Evolutionary conservation across 1,140 invertebrate species (phyloP), one percentile per base, ranked within the genome.

Genomic region (Apis cerana): DNA sequence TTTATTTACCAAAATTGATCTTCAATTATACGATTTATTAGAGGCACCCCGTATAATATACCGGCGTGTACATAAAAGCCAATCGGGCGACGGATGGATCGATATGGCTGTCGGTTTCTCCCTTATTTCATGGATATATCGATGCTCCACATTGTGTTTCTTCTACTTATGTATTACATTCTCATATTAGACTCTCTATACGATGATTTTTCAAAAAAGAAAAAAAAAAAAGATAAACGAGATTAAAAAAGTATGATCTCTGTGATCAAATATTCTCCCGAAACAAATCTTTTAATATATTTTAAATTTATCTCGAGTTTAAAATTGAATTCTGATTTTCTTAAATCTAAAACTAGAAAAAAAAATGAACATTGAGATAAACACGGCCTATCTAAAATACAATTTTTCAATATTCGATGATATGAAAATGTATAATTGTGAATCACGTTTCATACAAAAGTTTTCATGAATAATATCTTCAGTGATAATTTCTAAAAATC

Each of bases 61-160:
- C n/a, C 33, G 19, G 58, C 71, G 50, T 52, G 61, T 76, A 76
- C 43, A 72, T 82, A 65, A 85, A 85, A 85, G 83, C 72, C 72
- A 84, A 84, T 84, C 79, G 79, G 50, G 67, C 65, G 58, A 75
- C 72, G 72, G 56, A 76, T 82, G 80, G 79, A 84, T 84, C 83
- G 83, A 84, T 84, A 76, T 82, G 52, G 50, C 72, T 72, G 43
- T 52, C 33, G 72, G 83, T 76, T 82, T 82, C 74, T 82, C 83
- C 74, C 80, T 67, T 85, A 71, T 72, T 82, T 74, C 61, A 75
- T 17, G 52, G 43, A 85, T 85, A 76, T 82, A 85, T 85, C 83
- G 69, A 76, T 82, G 80, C 52, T 85, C 58, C 21, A 82, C 68
- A 82, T 81, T 81, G 58, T 84, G 65, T 74, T 50, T 50, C 33